Evolutionary conservation across 1,140 invertebrate species (phyloP).

Genomic region (Drosophila mayri): DNA sequence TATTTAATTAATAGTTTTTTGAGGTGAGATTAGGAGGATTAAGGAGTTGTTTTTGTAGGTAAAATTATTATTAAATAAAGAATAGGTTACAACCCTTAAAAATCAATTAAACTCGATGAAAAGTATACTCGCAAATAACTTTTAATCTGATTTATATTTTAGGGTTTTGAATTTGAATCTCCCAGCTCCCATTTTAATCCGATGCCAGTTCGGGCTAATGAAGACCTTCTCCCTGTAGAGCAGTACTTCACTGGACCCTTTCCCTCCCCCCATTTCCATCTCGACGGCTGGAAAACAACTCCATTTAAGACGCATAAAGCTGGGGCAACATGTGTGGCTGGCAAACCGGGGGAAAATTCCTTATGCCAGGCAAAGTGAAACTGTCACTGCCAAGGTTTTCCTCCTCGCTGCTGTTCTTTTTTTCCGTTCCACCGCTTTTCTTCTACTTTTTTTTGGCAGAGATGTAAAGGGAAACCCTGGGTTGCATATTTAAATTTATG

Average conservation of each 20-base stretch:
- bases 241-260: not conserved
- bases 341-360: conserved; percentile 64
- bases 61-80: too few species aligned
- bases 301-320: conserved; percentile 77
- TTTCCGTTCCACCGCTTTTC: conserved; percentile 9
- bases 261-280: not conserved
- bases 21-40: not conserved
- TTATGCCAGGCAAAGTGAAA: conserved; percentile 77
- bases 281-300: conserved; percentile 54
- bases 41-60: not conserved
- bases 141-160: not conserved
- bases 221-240: conserved; percentile 9
- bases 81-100: not conserved
- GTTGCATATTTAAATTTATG: conserved; percentile 84
- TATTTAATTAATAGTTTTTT: conserved; percentile 22
- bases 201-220: conserved; percentile 12
- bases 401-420: conserved; percentile 26
- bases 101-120: not conserved
- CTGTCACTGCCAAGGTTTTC: conserved; percentile 76
- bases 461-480: conserved; percentile 62
- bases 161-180: not conserved
- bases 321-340: conserved; percentile 73
- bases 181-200: conserved; percentile 9
- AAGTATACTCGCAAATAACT: not conserved
- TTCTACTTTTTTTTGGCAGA: conserved; percentile 44